Percentiles rank a stretch among this genome's conserved stretches.
phyloP scores from a whole-genome alignment of 2,113 vertebrate species.

The Perca schrenkii region DNA sequence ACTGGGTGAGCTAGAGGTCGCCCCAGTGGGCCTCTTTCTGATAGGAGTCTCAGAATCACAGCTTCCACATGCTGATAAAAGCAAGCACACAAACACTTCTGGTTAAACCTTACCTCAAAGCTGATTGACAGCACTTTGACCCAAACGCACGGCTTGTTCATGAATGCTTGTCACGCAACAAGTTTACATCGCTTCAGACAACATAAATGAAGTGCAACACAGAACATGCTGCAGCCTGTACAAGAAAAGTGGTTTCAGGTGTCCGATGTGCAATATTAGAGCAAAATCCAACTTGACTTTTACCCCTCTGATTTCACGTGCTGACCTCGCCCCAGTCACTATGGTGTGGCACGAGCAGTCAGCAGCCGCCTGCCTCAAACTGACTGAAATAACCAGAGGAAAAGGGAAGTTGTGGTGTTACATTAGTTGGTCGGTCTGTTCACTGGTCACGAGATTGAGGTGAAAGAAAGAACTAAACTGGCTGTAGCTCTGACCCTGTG shows the following conservation, averaged over 20 bases:
- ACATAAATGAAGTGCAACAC: neutral
- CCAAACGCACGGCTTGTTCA: conserved; percentile 12
- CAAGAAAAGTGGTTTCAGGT: neutral
- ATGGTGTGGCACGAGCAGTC: conserved; percentile 46
- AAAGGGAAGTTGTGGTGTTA: conserved; percentile 68
- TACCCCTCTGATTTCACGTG: conserved; percentile 42
- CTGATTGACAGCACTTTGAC: conserved; percentile 43
- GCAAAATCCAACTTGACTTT: conserved; percentile 27
- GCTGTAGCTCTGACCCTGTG: neutral
- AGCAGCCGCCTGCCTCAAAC: conserved; percentile 48
- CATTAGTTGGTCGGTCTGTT: conserved; percentile 40
- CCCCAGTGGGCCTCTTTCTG: conserved; percentile 45
- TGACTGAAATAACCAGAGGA: conserved; percentile 65
- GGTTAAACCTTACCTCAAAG: conserved; percentile 22
- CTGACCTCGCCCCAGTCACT: conserved; percentile 26
- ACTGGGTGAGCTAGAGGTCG: too few species aligned
- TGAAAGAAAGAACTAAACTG: conserved; percentile 41
- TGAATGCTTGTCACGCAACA: conserved; percentile 35
- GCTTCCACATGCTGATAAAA: conserved; percentile 58
- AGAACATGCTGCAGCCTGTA: neutral
- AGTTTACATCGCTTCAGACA: conserved; percentile 4
- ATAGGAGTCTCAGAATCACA: conserved; percentile 24
- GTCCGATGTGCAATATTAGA: neutral
- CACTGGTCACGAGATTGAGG: conserved; percentile 57
- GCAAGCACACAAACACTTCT: conserved; percentile 35